Evolutionary conservation across 2,113 vertebrate species (phyloP).

Genomic region (Cranoglanis bouderius): DNA sequence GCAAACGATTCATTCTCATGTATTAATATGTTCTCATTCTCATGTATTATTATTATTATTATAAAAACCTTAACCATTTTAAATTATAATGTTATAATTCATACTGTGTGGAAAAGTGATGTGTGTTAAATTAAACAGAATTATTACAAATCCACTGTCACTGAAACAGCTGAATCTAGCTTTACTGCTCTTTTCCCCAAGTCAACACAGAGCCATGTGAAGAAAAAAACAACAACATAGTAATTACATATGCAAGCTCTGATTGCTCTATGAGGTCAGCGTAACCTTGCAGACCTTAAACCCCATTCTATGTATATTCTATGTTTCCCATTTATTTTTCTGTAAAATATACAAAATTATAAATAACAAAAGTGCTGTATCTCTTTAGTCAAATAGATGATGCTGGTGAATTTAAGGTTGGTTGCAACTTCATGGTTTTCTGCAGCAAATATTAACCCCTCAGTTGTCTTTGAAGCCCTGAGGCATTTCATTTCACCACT

Average conservation of each 20-base stretch:
- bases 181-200: not conserved
- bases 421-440: not conserved
- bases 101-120: not conserved
- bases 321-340: not conserved
- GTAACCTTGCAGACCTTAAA: slow-evolving; percentile 18
- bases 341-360: not conserved
- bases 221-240: not conserved
- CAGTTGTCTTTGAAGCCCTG: not conserved
- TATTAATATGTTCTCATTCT: not conserved
- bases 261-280: slow-evolving; percentile 13
- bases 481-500: not conserved
- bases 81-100: not conserved
- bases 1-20: not conserved
- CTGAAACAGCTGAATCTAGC: not conserved
- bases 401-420: not conserved
- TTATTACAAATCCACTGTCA: not conserved
- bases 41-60: not conserved
- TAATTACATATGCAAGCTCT: not conserved
- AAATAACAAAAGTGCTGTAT: not conserved
- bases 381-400: not conserved
- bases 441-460: not conserved
- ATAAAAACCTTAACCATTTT: not conserved
- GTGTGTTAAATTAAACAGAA: not conserved
- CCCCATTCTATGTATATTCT: not conserved
- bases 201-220: slow-evolving; percentile 4